Percentiles rank a stretch among this genome's conserved stretches.
phyloP scores from a whole-genome alignment of 1,140 invertebrate genomes.

The Forficula auricularia region DNA sequence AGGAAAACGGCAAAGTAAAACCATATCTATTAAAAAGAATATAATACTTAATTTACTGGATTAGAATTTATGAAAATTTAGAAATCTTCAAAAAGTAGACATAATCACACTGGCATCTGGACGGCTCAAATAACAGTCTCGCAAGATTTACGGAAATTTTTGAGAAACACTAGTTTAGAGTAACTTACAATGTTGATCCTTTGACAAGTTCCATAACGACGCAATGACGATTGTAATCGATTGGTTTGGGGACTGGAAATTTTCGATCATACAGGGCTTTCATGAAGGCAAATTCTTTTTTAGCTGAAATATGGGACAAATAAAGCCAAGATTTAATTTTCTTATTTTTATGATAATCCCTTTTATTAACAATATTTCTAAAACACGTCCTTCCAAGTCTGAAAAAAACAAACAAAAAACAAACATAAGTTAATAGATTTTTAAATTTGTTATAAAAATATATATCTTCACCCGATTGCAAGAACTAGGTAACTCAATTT shows the following conservation, averaged over 20 bases:
- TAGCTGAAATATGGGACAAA: slow-evolving; percentile 88
- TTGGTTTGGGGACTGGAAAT: slow-evolving; percentile 88
- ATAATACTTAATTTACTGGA: not conserved
- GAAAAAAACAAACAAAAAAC: too few species aligned
- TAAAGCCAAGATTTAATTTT: slow-evolving; percentile 90
- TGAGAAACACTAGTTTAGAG: too few species aligned
- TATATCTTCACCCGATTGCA: too few species aligned
- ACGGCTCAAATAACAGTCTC: not conserved
- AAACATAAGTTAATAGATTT: too few species aligned
- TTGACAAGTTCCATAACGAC: slow-evolving; percentile 88
- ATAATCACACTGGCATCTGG: not conserved
- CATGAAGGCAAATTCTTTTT: slow-evolving; percentile 97
- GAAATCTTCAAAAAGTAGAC: not conserved
- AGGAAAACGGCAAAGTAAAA: too few species aligned
- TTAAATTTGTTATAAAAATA: too few species aligned
- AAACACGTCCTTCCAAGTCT: slow-evolving; percentile 89
- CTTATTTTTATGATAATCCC: slow-evolving; percentile 89
- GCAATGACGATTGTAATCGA: slow-evolving; percentile 91
- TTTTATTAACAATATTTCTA: slow-evolving; percentile 87
- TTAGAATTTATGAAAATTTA: not conserved
- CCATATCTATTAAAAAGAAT: too few species aligned
- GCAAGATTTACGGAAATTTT: too few species aligned
- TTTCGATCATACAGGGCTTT: slow-evolving; percentile 75
- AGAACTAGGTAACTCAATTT: too few species aligned
- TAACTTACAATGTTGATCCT: slow-evolving; percentile 55